Evolutionary conservation across 1,140 invertebrate species (phyloP).

Genomic region (Drosophila insularis): DNA sequence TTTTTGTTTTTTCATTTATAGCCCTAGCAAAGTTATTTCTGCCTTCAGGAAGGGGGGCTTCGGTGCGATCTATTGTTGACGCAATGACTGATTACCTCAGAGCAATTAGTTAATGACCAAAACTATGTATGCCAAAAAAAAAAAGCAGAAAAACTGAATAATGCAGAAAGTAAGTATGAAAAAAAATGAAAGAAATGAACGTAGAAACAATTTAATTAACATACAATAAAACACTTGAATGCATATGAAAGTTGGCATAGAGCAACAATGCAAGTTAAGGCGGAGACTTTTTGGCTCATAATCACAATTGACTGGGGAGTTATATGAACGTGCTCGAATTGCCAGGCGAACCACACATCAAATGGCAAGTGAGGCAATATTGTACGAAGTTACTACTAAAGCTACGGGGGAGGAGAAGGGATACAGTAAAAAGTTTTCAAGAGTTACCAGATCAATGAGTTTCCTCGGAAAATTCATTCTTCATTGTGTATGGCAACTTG

Average conservation of each 20-base stretch:
- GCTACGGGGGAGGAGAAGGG: background rate
- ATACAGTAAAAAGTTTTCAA: background rate
- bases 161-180: slow-evolving; percentile 28
- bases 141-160: slow-evolving; percentile 36
- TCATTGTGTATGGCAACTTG: too few relatives aligned
- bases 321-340: slow-evolving; percentile 11
- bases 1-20: too few relatives aligned
- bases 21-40: slow-evolving; percentile 31
- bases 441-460: background rate
- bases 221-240: slow-evolving; percentile 72
- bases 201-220: slow-evolving; percentile 67
- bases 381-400: too few relatives aligned
- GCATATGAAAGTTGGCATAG: slow-evolving; percentile 59
- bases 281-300: slow-evolving; percentile 14
- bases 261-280: slow-evolving; percentile 9
- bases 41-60: background rate
- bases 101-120: slow-evolving; percentile 79
- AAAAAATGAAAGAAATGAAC: slow-evolving; percentile 40
- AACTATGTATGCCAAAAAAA: slow-evolving; percentile 66
- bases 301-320: background rate
- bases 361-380: background rate
- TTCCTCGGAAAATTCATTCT: too few relatives aligned
- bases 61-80: slow-evolving; percentile 23
- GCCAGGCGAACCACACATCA: background rate
- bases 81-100: slow-evolving; percentile 65